A percentile compares a stretch with the other conserved stretches of the same genome.
phyloP scores from a whole-genome alignment of 2,113 vertebrate genomes.

The Lepidothrix coronata region DNA sequence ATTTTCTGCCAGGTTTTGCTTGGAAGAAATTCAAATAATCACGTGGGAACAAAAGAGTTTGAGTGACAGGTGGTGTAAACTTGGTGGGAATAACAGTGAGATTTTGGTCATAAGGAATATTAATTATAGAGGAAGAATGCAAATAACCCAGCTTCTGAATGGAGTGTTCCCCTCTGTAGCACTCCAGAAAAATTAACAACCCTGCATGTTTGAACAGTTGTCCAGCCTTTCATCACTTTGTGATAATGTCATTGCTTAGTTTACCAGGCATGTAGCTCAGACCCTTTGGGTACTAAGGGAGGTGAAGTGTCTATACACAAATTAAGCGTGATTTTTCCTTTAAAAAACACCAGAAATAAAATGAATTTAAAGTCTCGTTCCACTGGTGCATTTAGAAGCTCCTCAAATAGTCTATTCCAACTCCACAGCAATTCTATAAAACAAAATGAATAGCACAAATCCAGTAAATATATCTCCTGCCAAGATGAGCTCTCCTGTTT shows the following conservation, averaged over 20 bases:
- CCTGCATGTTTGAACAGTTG: background rate
- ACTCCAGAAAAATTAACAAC: background rate
- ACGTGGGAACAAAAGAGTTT: background rate
- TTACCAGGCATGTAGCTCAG: background rate
- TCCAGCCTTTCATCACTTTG: background rate
- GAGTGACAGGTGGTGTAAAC: background rate
- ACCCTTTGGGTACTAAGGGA: background rate
- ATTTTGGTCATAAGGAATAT: background rate
- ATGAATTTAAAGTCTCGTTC: conserved; percentile 16
- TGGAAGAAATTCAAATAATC: background rate
- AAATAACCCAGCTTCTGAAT: background rate
- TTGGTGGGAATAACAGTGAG: background rate
- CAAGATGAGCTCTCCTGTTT: conserved; percentile 55
- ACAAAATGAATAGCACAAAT: conserved; percentile 63
- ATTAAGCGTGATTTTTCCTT: background rate
- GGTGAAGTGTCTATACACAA: background rate
- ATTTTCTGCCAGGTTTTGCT: background rate
- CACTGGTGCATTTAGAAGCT: conserved; percentile 43
- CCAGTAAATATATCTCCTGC: conserved; percentile 54
- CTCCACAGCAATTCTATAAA: conserved; percentile 56
- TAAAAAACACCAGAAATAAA: conserved; percentile 40
- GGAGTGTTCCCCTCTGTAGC: background rate
- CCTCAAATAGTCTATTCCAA: conserved; percentile 51
- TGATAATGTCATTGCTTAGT: background rate
- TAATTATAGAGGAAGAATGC: background rate